Evolutionary conservation across 92 coral and sea anemone genomes (phyloP).

Genomic region (Parazoanthus atlanticus): DNA sequence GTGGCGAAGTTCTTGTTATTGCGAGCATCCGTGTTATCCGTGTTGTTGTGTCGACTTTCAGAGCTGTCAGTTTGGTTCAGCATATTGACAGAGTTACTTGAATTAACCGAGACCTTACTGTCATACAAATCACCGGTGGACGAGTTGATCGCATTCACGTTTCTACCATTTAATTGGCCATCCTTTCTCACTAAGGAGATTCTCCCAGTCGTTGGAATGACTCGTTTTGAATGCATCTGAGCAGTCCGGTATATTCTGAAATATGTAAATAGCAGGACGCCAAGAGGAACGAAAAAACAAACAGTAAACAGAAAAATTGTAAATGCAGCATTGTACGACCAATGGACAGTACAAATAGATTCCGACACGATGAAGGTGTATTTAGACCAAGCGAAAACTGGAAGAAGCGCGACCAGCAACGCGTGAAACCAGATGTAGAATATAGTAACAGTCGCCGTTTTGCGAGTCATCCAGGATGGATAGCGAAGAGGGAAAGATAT

Average conservation of each 20-base stretch:
- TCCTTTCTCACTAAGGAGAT: constrained; percentile 6
- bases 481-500: constrained; percentile 84
- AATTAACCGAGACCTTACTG: neutral
- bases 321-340: constrained; percentile 67
- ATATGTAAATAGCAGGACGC: constrained; percentile 68
- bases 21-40: neutral
- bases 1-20: neutral
- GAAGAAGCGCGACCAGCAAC: constrained; percentile 66
- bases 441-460: constrained; percentile 65
- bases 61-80: neutral
- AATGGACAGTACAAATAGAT: constrained; percentile 84
- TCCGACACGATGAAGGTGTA: constrained; percentile 75
- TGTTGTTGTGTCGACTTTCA: neutral
- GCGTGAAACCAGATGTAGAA: constrained; percentile 81
- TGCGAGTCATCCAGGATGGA: constrained; percentile 71
- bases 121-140: neutral
- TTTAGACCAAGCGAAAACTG: constrained; percentile 70
- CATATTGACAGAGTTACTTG: neutral
- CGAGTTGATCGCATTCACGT: neutral
- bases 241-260: constrained; percentile 72
- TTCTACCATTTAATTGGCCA: neutral
- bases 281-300: constrained; percentile 81
- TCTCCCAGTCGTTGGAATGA: constrained; percentile 74
- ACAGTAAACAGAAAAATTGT: constrained; percentile 76
- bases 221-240: constrained; percentile 63